Evolutionary conservation across 2,113 vertebrate species (phyloP).

Genomic region (Seriola quinqueradiata): DNA sequence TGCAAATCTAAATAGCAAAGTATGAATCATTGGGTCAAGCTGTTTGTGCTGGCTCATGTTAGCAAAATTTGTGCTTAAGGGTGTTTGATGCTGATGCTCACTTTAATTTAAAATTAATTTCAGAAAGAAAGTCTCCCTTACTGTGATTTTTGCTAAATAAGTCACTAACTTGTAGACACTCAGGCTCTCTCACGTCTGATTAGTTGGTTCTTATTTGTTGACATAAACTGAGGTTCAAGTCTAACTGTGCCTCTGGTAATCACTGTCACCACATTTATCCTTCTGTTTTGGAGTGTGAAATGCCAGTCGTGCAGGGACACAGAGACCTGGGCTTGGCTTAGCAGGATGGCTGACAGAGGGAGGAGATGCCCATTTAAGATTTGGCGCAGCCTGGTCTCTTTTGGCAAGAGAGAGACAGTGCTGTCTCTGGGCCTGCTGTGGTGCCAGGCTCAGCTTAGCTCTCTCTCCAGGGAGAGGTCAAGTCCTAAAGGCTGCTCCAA

Average conservation of each 20-base stretch:
- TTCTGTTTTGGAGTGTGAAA: conserved; percentile 38
- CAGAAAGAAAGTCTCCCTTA: neutral
- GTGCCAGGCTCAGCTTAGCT: conserved; percentile 72
- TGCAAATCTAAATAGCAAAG: neutral
- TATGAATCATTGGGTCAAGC: neutral
- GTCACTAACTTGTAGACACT: neutral
- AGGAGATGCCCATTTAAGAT: conserved; percentile 71
- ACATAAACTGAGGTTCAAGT: conserved; percentile 7
- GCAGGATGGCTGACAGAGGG: conserved; percentile 53
- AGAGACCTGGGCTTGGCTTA: conserved; percentile 50
- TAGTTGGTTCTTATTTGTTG: neutral
- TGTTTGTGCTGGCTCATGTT: neutral
- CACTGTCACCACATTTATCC: neutral
- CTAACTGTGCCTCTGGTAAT: conserved; percentile 3
- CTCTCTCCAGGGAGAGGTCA: conserved; percentile 67
- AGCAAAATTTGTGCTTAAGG: neutral
- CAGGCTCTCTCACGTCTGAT: neutral
- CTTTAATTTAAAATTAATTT: neutral
- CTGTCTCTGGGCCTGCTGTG: conserved; percentile 51
- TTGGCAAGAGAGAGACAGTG: conserved; percentile 50
- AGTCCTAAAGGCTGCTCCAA: conserved; percentile 57
- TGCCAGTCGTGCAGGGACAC: conserved; percentile 32
- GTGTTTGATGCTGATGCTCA: neutral
- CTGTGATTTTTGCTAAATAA: neutral
- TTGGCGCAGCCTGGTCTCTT: conserved; percentile 59